Evolutionary conservation across 2,113 vertebrate genomes (phyloP), one percentile per base, ranked within the genome.

Genomic region (Sorex fumeus): DNA sequence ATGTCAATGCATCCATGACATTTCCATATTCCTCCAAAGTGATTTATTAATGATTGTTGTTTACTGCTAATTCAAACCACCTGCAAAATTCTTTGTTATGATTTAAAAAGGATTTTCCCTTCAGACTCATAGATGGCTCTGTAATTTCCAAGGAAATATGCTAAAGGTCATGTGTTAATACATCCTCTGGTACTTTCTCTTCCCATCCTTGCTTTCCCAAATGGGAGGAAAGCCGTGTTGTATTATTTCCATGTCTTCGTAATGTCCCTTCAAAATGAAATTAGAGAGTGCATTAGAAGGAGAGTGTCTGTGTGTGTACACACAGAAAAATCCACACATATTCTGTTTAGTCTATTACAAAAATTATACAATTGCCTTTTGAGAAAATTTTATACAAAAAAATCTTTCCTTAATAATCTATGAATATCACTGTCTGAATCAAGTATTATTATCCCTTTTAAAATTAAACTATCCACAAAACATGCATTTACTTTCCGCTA

Each of bases 401-500:
- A 97, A 97, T 98, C 96, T 97, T 96, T 97, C 96, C 98, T 96
- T 98, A 98, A 98, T 98, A 97, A 98, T 96, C 96, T 97, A 97
- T 98, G 98, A 98, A 98, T 98, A 98, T 98, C 96, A 81, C 97
- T 96, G 96, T 97, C 97, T 98, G 97, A 98, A 98, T 98, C 97
- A 97, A 97, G 98, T 97, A 98, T 98, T 98, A 97, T 99, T 98
- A 98, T 98, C 96, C 96, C 95, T 97, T 98, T 98, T 98, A 97
- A 98, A 98, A 98, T 98, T 98, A 98, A 98, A 98, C 97, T 97
- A 98, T 96, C 97, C 98, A 98, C 97, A 98, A 98, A 98, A 98
- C 96, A 98, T 97, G 98, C 97, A 98, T 98, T 98, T 98, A 98
- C 98, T 98, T 98, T 98, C 98, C 84, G 96, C 97, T 98, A 97